These are phyloP conservation scores for Trilocha varians DNA, from an alignment of 2,888 invertebrate species.

Conservation along the genomic window DNA sequence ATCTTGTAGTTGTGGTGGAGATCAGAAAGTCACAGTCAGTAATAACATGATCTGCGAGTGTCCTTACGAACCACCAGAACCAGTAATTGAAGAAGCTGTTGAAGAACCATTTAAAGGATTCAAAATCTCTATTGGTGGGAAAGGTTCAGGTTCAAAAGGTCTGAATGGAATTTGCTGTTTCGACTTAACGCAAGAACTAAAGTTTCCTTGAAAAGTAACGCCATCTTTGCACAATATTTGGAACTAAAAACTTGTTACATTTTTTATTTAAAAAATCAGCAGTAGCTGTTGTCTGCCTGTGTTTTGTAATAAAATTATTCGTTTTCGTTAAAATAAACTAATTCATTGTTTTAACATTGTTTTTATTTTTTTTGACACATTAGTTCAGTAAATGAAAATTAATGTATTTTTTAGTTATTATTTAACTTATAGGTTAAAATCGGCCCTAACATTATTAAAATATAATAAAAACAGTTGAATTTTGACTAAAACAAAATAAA, in stretches of 20 bases:
- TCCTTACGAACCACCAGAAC: conserved; percentile 12
- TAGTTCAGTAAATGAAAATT: too few relatives aligned
- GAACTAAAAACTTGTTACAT: conserved; percentile 1
- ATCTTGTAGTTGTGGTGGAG: conserved; percentile 8
- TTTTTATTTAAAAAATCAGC: too few relatives aligned
- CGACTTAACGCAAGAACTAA: conserved; percentile 16
- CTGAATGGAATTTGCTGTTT: conserved; percentile 30
- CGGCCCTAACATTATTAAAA: too few relatives aligned
- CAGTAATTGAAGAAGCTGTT: neutral
- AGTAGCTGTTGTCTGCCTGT: neutral
- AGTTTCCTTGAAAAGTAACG: neutral
- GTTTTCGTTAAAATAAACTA: neutral
- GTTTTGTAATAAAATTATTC: neutral
- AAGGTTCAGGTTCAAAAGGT: conserved; percentile 31
- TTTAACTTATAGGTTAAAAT: too few relatives aligned
- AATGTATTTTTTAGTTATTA: too few relatives aligned
- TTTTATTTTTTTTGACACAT: too few relatives aligned
- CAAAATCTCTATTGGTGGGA: conserved; percentile 29
- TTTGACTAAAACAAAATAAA: too few relatives aligned
- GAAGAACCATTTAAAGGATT: conserved; percentile 17
- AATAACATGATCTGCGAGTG: conserved; percentile 21
- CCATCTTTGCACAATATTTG: conserved; percentile 1
- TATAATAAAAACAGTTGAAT: too few relatives aligned
- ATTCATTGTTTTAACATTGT: neutral
- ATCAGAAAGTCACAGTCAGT: conserved; percentile 2